phyloP scores from a whole-genome alignment of 1,140 invertebrate genomes.

The Pteromalus puparum region DNA sequence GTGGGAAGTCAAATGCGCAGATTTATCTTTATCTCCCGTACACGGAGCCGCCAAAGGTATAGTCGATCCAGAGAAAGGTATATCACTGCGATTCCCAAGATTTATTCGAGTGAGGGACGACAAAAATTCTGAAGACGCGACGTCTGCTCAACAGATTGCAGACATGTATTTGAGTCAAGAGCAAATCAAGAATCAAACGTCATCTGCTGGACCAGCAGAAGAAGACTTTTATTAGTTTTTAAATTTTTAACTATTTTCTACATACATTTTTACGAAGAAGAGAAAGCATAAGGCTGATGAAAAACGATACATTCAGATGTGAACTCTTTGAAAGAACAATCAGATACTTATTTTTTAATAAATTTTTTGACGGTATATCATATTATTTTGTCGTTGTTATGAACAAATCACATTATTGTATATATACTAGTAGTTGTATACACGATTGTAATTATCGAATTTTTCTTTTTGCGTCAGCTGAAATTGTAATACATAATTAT shows the following conservation, averaged over 20 bases:
- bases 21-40: conserved; percentile 96
- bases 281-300: conserved; percentile 1
- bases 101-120: conserved; percentile 96
- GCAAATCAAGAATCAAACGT: conserved; percentile 89
- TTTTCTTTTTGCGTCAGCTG: neutral
- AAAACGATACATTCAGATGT: neutral
- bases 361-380: neutral
- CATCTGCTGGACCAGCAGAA: conserved; percentile 66
- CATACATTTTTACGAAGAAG: neutral
- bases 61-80: conserved; percentile 93
- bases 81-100: conserved; percentile 96
- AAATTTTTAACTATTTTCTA: neutral
- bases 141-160: conserved; percentile 90
- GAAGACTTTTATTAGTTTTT: conserved; percentile 83
- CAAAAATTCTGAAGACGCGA: conserved; percentile 95
- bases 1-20: conserved; percentile 99
- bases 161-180: conserved; percentile 92
- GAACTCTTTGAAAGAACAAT: neutral
- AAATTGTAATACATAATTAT: neutral
- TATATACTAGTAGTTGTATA: neutral
- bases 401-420: conserved; percentile 1
- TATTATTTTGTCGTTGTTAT: neutral
- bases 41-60: conserved; percentile 93
- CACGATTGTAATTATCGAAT: neutral
- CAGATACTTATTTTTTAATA: neutral